Percentiles rank a stretch among this genome's conserved stretches.
These are phyloP conservation scores for Leucoma salicis DNA, from an alignment of 2,888 invertebrate species.

Conservation along the genomic window DNA sequence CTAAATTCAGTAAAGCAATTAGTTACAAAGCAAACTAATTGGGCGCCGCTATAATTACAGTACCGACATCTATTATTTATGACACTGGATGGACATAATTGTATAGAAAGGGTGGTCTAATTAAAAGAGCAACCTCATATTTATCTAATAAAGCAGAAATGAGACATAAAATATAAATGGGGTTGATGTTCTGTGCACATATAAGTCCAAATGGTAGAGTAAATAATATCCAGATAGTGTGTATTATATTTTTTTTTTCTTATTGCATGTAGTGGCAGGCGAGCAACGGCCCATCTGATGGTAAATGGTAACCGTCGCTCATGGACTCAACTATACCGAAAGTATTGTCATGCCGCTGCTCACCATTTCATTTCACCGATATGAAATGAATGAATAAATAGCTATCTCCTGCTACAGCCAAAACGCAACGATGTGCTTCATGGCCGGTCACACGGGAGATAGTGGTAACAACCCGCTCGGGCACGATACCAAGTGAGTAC, in stretches of 20 bases:
- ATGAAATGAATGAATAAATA: no score
- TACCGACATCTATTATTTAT: neutral
- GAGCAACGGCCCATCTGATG: no score
- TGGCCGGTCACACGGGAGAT: no score
- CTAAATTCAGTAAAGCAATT: neutral
- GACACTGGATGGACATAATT: neutral
- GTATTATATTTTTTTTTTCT: neutral
- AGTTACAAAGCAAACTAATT: constrained; percentile 1
- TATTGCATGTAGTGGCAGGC: neutral
- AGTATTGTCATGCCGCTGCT: no score
- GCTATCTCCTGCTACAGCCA: no score
- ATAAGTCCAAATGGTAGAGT: neutral
- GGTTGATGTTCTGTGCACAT: neutral
- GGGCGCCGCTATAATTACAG: neutral
- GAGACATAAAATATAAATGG: neutral
- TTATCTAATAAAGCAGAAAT: neutral
- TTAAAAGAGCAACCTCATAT: neutral
- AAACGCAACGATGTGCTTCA: no score
- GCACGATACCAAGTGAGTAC: no score
- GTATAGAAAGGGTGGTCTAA: neutral
- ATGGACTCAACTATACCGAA: no score
- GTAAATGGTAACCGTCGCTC: no score
- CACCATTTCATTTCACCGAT: no score
- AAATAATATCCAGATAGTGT: neutral
- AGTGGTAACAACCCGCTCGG: no score